A percentile compares a stretch with the other conserved stretches of the same genome.
These are phyloP conservation scores for Bubalus kerabau DNA, from an alignment of 2,113 vertebrate genomes.

Conservation along the genomic window DNA sequence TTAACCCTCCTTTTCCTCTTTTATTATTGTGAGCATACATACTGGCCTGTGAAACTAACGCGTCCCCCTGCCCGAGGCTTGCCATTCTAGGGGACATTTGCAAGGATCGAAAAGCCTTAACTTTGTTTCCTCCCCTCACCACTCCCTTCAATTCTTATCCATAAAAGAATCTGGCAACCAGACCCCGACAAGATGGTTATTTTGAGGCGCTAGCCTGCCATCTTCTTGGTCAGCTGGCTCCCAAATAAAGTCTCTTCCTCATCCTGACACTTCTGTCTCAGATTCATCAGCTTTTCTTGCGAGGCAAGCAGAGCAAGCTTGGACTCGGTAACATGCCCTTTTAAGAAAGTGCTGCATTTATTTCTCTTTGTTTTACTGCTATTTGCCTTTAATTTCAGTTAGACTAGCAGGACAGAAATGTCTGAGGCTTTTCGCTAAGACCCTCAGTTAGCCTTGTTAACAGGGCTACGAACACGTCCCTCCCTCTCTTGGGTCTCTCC, in stretches of 20 bases:
- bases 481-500: neutral
- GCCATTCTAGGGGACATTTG: neutral
- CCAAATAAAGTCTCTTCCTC: neutral
- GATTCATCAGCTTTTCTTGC: neutral
- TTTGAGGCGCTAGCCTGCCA: neutral
- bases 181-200: neutral
- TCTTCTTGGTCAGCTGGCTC: neutral
- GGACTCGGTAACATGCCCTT: neutral
- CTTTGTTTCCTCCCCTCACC: neutral
- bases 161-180: neutral
- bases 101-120: accelerated
- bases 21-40: neutral
- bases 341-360: neutral
- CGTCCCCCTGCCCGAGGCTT: neutral
- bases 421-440: neutral
- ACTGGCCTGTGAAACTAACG: neutral
- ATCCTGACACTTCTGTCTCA: neutral
- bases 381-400: conserved; percentile 38
- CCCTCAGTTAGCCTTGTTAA: neutral
- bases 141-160: neutral
- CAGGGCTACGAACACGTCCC: neutral
- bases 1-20: neutral
- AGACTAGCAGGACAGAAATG: neutral
- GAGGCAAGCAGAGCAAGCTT: neutral
- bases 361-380: neutral